Evolutionary conservation across 2,888 invertebrate species (phyloP), one percentile per base, ranked within the genome.

Genomic region (Tenodera sinensis): DNA sequence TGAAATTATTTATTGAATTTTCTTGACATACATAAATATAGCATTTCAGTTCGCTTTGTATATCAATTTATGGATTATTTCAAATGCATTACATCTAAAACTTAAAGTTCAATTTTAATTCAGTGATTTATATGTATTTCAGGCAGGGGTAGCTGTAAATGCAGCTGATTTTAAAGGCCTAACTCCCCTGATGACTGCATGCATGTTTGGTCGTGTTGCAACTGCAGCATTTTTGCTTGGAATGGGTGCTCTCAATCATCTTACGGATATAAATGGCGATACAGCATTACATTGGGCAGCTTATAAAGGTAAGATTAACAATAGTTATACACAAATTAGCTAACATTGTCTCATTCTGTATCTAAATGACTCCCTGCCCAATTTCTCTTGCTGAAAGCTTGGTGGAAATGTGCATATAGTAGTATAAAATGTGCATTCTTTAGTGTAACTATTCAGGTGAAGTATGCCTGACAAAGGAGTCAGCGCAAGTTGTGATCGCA

Each of bases 271-370:
- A 91, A 98, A 98, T 92, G 98, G 98, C 0, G 98, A 98, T 92
- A 98, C 97, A 0, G 98, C 98, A 0, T 94, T 98, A 54, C 98
- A 98, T 92, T 98, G 98, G 98, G 98, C 98, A 0, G 97, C 98
- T 0, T 98, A 98, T 93, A 98, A 98, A 93, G 98, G 94, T 93
- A 91, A 87, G 84, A 20, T 71, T 20, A 20, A 20, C 0, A 20
- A 25, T 25, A 1, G 12, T 34, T 34, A 34, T 34, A 7, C 6
- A 7, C 4, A 34, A 34, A 34, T 34, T 34, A 34, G 7, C 7
- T 34, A 3, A 42, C 12, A 12, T 42, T 42, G 34, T 34, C 8
- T 34, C 7, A 34, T 4, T 4, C 34, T 34, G 34, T 6, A 8
- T 34, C 34, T 34, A 34, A 34, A 30, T 30, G 4, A 30, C 30